Conservation (phyloP, 2,888 invertebrate species). For the Leucophenga maculata region DNA sequence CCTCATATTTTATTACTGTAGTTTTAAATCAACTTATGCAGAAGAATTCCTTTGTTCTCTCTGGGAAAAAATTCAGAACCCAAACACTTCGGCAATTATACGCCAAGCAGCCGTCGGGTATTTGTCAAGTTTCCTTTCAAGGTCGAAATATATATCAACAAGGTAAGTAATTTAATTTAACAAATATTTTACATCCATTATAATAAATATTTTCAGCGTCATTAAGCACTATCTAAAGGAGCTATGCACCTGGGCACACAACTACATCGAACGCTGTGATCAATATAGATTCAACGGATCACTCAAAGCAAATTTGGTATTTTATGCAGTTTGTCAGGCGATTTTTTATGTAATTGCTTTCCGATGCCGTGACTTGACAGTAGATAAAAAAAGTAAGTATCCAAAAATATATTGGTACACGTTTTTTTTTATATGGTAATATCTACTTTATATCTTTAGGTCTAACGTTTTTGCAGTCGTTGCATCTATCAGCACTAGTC, state of each 20-base stretch:
- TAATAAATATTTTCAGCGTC: conserved; percentile 72
- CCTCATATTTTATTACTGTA: conserved; percentile 82
- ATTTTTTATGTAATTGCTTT: conserved; percentile 94
- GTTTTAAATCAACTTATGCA: conserved; percentile 74
- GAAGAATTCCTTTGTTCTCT: conserved; percentile 81
- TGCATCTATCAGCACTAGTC: conserved; percentile 89
- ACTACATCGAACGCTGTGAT: conserved; percentile 77
- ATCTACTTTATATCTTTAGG: conserved; percentile 74
- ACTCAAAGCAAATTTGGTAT: conserved; percentile 85
- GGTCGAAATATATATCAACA: conserved; percentile 78
- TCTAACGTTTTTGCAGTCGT: conserved; percentile 82
- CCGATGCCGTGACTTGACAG: conserved; percentile 87
- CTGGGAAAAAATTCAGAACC: conserved; percentile 82
- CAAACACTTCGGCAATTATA: conserved; percentile 77
- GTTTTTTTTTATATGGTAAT: not conserved
- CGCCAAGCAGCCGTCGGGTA: conserved; percentile 83
- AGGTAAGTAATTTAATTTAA: conserved; percentile 73
- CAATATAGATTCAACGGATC: conserved; percentile 72
- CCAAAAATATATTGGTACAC: not conserved
- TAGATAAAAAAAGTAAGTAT: conserved; percentile 82
- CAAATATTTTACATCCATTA: too few species aligned
- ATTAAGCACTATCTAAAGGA: conserved; percentile 79
- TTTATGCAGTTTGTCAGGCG: conserved; percentile 93
- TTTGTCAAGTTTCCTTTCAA: conserved; percentile 82
- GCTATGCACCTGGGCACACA: conserved; percentile 88